Evolutionary conservation across 2,888 invertebrate species (phyloP), one percentile per base, ranked within the genome.

Genomic region (Drosophila macrospina): DNA sequence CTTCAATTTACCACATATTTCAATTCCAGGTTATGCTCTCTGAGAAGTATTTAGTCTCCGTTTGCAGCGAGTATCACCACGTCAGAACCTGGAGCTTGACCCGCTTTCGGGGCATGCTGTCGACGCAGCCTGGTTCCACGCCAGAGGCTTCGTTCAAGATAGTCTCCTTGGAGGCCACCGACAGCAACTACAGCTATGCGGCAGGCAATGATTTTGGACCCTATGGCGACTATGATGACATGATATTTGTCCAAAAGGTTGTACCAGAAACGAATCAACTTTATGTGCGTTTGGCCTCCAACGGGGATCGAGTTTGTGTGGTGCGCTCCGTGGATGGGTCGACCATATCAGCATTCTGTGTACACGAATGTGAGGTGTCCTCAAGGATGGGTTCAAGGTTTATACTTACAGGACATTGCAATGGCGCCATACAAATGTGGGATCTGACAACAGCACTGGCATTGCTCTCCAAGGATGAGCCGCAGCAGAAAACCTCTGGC

Each of bases 1-100:
- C 2, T 3, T 13, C 8, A 24, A 6, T 7, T 0, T 3, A 7
- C 41, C 0, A 13, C n/a, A 0, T 5, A 24, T 10, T 8, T 10
- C 0, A 11, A 11, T 5, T 45, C 0, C 89, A 97, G 96, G 97
- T 98, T 1, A 97, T 98, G 20, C 93, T 99, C 26, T 98, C 98
- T 7, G 98, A 99, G 91, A 98, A 98, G 93, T 98, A 98, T 92
- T 93, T 99, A 45, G 97, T 99, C 37, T 98, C 98, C 0, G 98
- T 98, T 34, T 99, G 99, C 92, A 97, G 97, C 74, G 99, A 99
- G 90, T 99, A 98, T 93, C 98, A 99, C 93, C 99, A 99, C 92
- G 99, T 99, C 10, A 94, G 99, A 26, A 98, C 98, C 55, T 99
- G 99, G 99, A 96, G 97, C 20, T 97, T 99, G 47, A 99, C 98